Base-by-base conservation (phyloP, 2,113 vertebrate genomes). In the Megaceryle maxima region DNA sequence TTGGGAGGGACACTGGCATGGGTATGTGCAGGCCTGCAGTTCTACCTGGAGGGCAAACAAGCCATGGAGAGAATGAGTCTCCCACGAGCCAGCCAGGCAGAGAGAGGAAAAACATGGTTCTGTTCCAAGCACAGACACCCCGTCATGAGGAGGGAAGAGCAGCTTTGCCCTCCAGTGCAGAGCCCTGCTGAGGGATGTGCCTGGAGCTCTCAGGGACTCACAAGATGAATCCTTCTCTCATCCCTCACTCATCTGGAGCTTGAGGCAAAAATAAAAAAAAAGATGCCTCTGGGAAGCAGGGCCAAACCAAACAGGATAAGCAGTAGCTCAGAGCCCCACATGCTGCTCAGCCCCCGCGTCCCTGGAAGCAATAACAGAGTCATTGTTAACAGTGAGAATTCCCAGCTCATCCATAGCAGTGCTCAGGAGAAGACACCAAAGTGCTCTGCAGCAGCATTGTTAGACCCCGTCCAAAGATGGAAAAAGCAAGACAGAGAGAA, bases 1-100 rank as follows among this genome's bases (percentile, higher is more conserved):
- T 48, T 97, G 97, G 5, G 95, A 69, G 20, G 98, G 95, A 94
- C 98, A 99, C 64, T 85, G 91, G 91, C 98, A 99, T 8, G 98
- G 96, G 25, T 95, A 97, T 0, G 81, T 92, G 90, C 98, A 98
- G 81, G 95, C 92, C 85, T 98, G 94, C 1, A 92, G 72, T 44
- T 90, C 88, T 21, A 90, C 98, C 98, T 98, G 93, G 22, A 90
- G 41, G 97, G 26, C 97, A 98, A 60, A 94, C 4, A 87, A 87
- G 14, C 33, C 93, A 18, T 2, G n/a, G 62, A 91, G 63, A 92
- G 31, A 48, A 68, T 83, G 69, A 94, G 67, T 19, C 33, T 76
- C 53, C 55, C 0, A 0, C 57, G 48, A 70, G 29, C 9, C 33
- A 75, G 55, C 44, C 0, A 0, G 53, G 56, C 53, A 85, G 72